Evolutionary conservation across 2,888 invertebrate genomes (phyloP), one percentile per base, ranked within the genome.

Genomic region (Pollenia amentaria): DNA sequence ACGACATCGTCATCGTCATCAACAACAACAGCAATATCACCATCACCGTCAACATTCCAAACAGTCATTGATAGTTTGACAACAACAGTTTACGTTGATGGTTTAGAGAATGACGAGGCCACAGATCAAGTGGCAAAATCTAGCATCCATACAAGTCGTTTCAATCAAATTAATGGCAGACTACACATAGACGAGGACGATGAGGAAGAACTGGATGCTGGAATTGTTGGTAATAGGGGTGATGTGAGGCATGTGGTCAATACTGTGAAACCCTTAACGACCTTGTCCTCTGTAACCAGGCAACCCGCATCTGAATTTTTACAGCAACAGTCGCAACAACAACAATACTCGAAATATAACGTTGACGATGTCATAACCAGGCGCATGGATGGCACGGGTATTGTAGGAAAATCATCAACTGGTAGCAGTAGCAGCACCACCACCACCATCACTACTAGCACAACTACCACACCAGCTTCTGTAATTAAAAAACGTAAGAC

Each of bases 81-180:
- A 57, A 90, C 90, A 46, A 87, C 88, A 11, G 65, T 89, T 67
- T 90, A 89, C 72, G 87, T 89, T 1, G 88, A 84, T 82, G 91
- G 90, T n/a, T 65, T 88, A 38, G 89, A 90, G 53, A 88, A 89
- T 48, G 90, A 90, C 12, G 90, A 90, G 73, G 87, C 65, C 70
- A 87, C 89, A 29, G 93, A 93, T 88, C 93, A 93, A 90, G 90
- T 93, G 73, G 92, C 92, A 78, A 92, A 92, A 85, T 92, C 93
- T 7, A 93, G 93, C 88, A 91, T 92, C 72, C 92, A 92, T 62
- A 92, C 92, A 46, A 92, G 90, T 62, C 91, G 90, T 75, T 92
- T 92, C 85, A 93, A 93, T 89, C 92, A 93, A 88, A 91, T 93
- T 60, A 89, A 90, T 60, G 90, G 87, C 80, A 77, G 82, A 60